Base-by-base conservation (phyloP, 1,140 invertebrate genomes). In the Polypedilum pembai region DNA sequence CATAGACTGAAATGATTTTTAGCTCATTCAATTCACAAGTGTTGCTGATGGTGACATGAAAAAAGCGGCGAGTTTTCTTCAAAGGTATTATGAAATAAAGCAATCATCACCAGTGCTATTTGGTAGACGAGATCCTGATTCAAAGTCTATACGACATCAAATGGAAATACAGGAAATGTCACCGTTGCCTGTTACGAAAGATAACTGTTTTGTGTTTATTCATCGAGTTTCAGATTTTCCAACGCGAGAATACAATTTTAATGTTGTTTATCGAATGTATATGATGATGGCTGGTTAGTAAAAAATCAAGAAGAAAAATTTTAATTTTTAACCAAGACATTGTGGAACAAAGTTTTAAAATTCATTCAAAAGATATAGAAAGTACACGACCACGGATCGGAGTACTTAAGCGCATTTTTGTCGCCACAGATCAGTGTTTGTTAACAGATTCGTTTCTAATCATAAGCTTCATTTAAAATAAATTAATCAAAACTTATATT, bases 41-140 rank as follows among this genome's bases (percentile, higher is more conserved):
- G 87, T 87, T 63, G 88, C 88, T 45, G n/a, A 3, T n/a, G 85
- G 84, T 33, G 82, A 88, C 45, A 75, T 85, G 5, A 84, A 86
- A 18, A 81, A 81, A 66, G 86, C 85, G 0, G 85, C 86, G 77
- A 83, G 78, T 12, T 88, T 87, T 76, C 87, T 89, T 79, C 81
- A 84, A 73, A 83, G 81, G 75, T 89, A 88, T 79, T 89, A 86
- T 77, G 81, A 81, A 40, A 78, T 85, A 65, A 83, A 85, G 73
- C 83, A 84, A 73, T 85, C 84, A 75, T 82, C 83, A 0, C 85
- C 88, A 0, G 86, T 88, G 77, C 85, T 89, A 73, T 89, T 89
- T 76, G 81, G 82, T 74, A 82, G 86, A 40, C 79, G 87, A 74
- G 79, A 86, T 76, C 76, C 78, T 3, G 77, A 73, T 0, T 40